A percentile compares a stretch with the other conserved stretches of the same genome.
Conservation (phyloP, 2,888 invertebrate genomes). For the Leuctra nigra region DNA sequence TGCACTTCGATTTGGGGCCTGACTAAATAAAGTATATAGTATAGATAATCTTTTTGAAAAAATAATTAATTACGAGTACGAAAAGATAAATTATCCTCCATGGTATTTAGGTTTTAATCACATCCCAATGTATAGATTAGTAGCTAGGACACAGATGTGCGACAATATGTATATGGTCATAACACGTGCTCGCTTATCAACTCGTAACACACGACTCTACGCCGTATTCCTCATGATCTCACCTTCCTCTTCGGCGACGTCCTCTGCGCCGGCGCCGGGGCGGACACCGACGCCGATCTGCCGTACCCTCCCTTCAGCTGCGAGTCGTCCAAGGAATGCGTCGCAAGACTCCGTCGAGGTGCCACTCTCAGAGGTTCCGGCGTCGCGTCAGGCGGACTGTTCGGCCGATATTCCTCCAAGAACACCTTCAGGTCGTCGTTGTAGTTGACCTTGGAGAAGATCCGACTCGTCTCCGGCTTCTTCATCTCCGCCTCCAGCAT, state of each 20-base stretch:
- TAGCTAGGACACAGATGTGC: too few relatives aligned
- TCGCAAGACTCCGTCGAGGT: constrained; percentile 41
- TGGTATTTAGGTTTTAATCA: too few relatives aligned
- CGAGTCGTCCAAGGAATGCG: constrained; percentile 51
- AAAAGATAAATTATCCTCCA: too few relatives aligned
- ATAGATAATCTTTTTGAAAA: too few relatives aligned
- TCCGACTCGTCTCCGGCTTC: constrained; percentile 44
- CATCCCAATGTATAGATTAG: too few relatives aligned
- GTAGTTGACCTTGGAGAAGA: constrained; percentile 44
- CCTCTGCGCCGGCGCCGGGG: constrained; percentile 27
- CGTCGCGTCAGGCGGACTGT: constrained; percentile 32
- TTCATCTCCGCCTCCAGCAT: constrained; percentile 78
- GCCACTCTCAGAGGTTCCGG: constrained; percentile 28
- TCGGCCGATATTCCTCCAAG: constrained; percentile 42
- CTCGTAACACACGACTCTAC: too few relatives aligned
- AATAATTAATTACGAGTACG: too few relatives aligned
- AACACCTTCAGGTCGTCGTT: constrained; percentile 50
- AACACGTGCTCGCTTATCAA: too few relatives aligned
- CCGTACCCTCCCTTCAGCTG: constrained; percentile 34
- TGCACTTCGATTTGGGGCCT: too few relatives aligned
- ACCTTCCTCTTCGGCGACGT: constrained; percentile 53
- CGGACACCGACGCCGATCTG: constrained; percentile 15
- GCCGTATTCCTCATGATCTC: too few relatives aligned
- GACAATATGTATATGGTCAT: too few relatives aligned
- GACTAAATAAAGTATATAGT: too few relatives aligned